Evolutionary conservation across 2,113 vertebrate species (phyloP).

Genomic region (Synodontis membranacea): DNA sequence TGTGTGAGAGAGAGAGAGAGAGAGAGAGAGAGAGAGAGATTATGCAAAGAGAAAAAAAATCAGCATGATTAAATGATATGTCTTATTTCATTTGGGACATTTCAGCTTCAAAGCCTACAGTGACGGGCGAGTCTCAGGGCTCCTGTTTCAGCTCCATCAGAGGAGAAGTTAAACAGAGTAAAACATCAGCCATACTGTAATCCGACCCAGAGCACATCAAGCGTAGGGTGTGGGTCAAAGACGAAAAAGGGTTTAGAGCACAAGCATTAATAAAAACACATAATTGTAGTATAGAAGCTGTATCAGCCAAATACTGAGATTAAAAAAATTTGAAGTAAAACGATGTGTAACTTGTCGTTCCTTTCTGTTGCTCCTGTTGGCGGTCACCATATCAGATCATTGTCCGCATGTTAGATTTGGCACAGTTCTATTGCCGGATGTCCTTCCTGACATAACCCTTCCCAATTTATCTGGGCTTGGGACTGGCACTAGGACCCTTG

Average conservation of each 20-base stretch:
- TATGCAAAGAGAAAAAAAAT: constrained; percentile 26
- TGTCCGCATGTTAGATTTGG: no score
- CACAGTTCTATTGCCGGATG: no score
- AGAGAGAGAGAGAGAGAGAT: constrained; percentile 18
- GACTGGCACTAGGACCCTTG: no score
- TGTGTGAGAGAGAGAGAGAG: constrained; percentile 6
- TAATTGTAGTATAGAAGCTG: neutral
- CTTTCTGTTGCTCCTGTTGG: no score
- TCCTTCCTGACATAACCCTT: no score
- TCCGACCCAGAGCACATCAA: neutral
- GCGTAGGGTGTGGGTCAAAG: neutral
- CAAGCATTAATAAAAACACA: neutral
- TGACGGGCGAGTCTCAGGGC: constrained; percentile 47
- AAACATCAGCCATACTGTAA: constrained; percentile 52
- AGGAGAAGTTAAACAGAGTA: constrained; percentile 43
- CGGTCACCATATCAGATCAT: no score
- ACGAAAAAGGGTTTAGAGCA: neutral
- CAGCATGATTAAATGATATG: constrained; percentile 20
- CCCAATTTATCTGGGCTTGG: no score
- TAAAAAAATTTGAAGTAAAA: neutral
- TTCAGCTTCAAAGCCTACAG: constrained; percentile 42
- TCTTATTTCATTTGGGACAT: constrained; percentile 32
- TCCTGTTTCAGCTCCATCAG: constrained; percentile 42
- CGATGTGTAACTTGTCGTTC: no score
- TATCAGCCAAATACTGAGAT: neutral